Percentiles rank a stretch among this genome's conserved stretches.
Conservation (phyloP, 1,140 invertebrate species). For the Danaus melanippus region DNA sequence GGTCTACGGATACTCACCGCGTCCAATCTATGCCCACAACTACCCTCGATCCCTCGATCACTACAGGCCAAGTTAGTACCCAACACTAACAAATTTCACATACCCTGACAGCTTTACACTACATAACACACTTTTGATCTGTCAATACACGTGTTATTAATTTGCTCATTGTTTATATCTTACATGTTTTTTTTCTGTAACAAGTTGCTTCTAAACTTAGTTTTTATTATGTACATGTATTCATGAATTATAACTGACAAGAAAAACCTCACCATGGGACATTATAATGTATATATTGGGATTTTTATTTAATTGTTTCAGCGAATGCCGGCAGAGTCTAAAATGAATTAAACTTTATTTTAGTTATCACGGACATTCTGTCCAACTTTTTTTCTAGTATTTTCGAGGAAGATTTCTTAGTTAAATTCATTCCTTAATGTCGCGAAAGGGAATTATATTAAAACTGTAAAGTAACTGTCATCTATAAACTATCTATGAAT, state of each 20-base stretch:
- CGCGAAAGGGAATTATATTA: too few species aligned
- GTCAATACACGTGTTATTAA: constrained; percentile 18
- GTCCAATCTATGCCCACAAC: constrained; percentile 88
- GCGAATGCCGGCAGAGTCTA: constrained; percentile 40
- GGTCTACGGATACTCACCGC: constrained; percentile 89
- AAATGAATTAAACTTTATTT: constrained; percentile 28
- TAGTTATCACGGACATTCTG: constrained; percentile 24
- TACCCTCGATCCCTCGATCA: constrained; percentile 81
- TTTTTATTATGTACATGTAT: constrained; percentile 4
- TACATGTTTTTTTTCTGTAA: constrained; percentile 9
- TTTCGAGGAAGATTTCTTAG: too few species aligned
- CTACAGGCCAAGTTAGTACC: constrained; percentile 88
- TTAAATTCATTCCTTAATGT: too few species aligned
- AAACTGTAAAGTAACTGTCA: too few species aligned
- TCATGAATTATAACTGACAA: constrained; percentile 1
- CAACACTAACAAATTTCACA: constrained; percentile 14
- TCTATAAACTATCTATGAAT: too few species aligned
- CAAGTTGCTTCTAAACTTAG: constrained; percentile 3
- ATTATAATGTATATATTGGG: constrained; percentile 28
- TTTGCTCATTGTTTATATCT: constrained; percentile 11
- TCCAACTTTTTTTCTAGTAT: neutral
- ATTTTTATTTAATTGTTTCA: constrained; percentile 57
- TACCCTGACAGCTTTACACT: constrained; percentile 23
- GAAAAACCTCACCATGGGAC: neutral
- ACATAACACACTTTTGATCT: constrained; percentile 20